phyloP scores from a whole-genome alignment of 2,113 vertebrate genomes.

The Piaya cayana region DNA sequence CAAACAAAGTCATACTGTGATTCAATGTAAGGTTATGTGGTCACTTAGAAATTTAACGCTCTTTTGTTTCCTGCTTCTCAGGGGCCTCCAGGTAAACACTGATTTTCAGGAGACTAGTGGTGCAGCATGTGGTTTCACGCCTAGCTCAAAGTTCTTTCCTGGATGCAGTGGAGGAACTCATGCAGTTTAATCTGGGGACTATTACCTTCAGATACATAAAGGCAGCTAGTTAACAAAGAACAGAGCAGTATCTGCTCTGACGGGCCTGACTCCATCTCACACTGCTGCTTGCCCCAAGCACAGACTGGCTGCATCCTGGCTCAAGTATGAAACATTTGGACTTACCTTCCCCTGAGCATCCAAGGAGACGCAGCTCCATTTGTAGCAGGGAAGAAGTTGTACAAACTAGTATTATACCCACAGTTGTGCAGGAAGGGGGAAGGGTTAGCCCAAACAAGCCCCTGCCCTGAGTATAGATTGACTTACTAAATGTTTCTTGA shows the following conservation, averaged over 20 bases:
- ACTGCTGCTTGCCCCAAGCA: background rate
- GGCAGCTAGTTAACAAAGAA: background rate
- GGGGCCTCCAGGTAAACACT: background rate
- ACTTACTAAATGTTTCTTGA: background rate
- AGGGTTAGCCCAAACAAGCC: background rate
- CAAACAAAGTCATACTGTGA: background rate
- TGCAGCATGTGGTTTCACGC: background rate
- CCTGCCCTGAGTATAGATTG: background rate
- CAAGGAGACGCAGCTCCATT: background rate
- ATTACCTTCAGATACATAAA: background rate
- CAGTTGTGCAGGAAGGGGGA: background rate
- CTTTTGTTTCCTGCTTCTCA: background rate
- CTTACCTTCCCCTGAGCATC: background rate
- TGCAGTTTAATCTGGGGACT: background rate
- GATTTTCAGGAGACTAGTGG: background rate
- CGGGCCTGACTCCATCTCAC: background rate
- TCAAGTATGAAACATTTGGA: background rate
- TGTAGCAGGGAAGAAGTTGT: background rate
- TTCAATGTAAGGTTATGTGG: rapidly evolving
- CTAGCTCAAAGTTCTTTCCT: background rate
- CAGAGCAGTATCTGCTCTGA: background rate
- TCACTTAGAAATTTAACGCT: background rate
- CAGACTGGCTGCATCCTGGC: background rate
- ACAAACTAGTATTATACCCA: rapidly evolving
- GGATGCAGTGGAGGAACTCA: background rate